Base-by-base conservation (phyloP, 2,888 invertebrate genomes). In the Amphipyra berbera region DNA sequence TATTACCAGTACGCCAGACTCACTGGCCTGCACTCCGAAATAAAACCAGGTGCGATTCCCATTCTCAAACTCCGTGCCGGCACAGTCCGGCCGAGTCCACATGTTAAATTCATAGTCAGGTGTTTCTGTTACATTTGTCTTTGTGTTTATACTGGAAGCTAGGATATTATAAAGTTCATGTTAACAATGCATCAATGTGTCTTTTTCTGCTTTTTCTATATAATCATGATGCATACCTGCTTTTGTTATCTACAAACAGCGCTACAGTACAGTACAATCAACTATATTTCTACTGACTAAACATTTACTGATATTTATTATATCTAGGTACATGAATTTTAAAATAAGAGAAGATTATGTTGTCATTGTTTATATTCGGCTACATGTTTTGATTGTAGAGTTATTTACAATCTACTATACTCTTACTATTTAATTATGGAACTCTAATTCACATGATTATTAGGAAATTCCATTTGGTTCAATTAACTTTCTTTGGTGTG, bases 1-100 rank as follows among this genome's bases (percentile, higher is more conserved):
- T 52, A 64, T 96, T 77, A 98, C 96, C 80, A 95, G 86, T 50
- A 95, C 86, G 72, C 94, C 95, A 33, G 96, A 92, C 75, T 93
- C 90, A 58, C 87, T 84, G 2, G 95, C 96, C 83, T 96, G 95
- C 52, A 98, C 92, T 8, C 98, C 98, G 91, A 98, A 98, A 90
- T 98, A 97, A 92, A 98, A 98, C 98, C 98, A 98, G 1, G 98
- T 98, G 71, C 98, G 95, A 88, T 98, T 98, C 53, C 97, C 97
- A 95, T 98, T 98, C 89, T 98, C 97, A 95, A 96, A 98, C 81
- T 97, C 96, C 0, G 98, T 98, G 27, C 97, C 98, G 45, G 96
- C 96, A 92, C 98, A 98, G 90, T 98, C 98, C 0, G 98, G 98
- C 81, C 96, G 96, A 0, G 98, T 98, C 98, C 98, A 98, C 50